phyloP scores from a whole-genome alignment of 2,797 vertebrate genomes.

The Cirrhinus mrigala region DNA sequence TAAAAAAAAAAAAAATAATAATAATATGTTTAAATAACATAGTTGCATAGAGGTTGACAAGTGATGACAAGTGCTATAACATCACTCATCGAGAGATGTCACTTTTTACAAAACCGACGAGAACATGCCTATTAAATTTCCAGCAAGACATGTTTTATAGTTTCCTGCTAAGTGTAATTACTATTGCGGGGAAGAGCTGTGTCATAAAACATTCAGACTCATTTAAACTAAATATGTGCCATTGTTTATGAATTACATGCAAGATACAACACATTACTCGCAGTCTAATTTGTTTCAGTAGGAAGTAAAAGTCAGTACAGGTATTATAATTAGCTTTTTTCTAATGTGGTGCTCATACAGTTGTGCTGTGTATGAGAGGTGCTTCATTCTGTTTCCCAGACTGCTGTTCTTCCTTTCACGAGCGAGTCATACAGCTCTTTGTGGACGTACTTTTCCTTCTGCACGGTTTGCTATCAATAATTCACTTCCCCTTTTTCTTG shows the following conservation, averaged over 20 bases:
- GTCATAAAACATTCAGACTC: not conserved
- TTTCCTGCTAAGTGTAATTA: not conserved
- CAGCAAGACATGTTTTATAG: not conserved
- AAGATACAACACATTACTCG: not conserved
- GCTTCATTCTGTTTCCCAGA: slow-evolving; percentile 15
- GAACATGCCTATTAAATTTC: not conserved
- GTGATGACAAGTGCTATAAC: not conserved
- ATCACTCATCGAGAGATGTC: not conserved
- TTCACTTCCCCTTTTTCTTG: slow-evolving; percentile 56
- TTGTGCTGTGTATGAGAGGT: slow-evolving; percentile 8
- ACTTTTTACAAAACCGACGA: not conserved
- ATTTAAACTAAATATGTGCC: not conserved
- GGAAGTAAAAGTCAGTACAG: not conserved
- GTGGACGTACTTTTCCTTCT: slow-evolving; percentile 55
- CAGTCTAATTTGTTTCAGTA: not conserved
- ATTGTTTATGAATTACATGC: not conserved
- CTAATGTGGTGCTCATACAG: not conserved
- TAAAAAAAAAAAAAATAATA: not conserved
- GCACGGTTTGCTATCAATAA: slow-evolving; percentile 58
- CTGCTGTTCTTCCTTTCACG: not conserved
- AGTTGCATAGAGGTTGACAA: not conserved
- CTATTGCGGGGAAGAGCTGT: not conserved
- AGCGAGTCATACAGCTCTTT: slow-evolving; percentile 64
- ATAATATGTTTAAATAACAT: not conserved
- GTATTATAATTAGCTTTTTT: slow-evolving; percentile 3